Evolutionary conservation across 2,888 invertebrate genomes (phyloP), one percentile per base, ranked within the genome.

Genomic region (Dolichopus griseipennis): DNA sequence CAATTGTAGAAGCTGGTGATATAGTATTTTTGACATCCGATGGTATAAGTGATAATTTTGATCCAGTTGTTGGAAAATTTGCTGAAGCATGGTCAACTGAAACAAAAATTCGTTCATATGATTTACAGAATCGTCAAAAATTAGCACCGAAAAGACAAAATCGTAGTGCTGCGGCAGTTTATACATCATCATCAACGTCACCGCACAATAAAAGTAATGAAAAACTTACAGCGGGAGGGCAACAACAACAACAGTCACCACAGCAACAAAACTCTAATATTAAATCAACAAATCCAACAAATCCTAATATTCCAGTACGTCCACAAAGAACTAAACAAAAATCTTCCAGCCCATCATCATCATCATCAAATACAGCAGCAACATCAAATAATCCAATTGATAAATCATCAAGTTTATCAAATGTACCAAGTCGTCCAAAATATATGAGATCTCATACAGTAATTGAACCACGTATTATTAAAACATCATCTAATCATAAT

Each of bases 21-120:
- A 88, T 95, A 70, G 89, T 95, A 34, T 90, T 93, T 78, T 84
- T 95, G 20, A 93, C 93, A 1, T 92, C 91, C n/a, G 94, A 95
- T 76, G 94, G 94, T 9, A 87, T 95, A 43, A 92, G 92, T 8
- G 94, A 95, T 78, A 95, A 95, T 79, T 92, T 93, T 75, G 94
- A 95, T 82, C 94, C 94, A 0, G 93, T 94, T 41, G 93, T 95
- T 68, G 93, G 93, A 37, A 92, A 91, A 81, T 92, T 93, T 76
- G 91, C 93, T 7, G 84, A 83, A 72, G 79, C 86, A 20, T 79
- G 83, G 76, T 77, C 81, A 6, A 75, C 79, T 3, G 80, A 81
- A 68, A 78, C 76, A 0, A 77, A 77, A 72, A 61, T 63, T 22
- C 72, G 78, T 3, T 69, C 70, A 21, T 69, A 68, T 41, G 69